A percentile compares a stretch with the other conserved stretches of the same genome.
phyloP scores from a whole-genome alignment of 92 coral and sea anemone species.

The Parazoanthus darwini region DNA sequence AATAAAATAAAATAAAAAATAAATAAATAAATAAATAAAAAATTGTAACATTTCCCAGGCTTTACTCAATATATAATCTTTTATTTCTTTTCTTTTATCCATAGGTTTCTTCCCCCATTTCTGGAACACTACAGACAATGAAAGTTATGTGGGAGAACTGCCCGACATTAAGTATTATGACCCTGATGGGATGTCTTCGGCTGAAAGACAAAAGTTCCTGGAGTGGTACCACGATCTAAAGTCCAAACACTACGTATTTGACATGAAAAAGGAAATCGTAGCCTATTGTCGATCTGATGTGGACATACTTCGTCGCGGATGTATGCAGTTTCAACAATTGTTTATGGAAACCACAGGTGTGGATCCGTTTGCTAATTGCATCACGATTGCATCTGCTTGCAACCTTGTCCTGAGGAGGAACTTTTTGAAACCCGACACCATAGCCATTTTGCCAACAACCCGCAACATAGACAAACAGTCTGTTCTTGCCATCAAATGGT shows the following conservation, averaged over 20 bases:
- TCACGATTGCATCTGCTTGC: constrained; percentile 62
- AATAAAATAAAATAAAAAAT: background rate
- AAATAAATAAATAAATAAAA: no score
- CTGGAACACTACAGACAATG: constrained; percentile 46
- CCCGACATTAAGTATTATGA: constrained; percentile 49
- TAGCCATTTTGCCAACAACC: constrained; percentile 57
- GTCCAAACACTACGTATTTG: constrained; percentile 31
- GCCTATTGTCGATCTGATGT: constrained; percentile 64
- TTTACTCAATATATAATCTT: no score
- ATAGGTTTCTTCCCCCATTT: constrained; percentile 53
- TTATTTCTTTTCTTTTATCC: background rate
- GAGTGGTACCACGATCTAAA: constrained; percentile 41
- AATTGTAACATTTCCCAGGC: no score
- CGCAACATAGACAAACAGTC: constrained; percentile 48
- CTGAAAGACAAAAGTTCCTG: constrained; percentile 26
- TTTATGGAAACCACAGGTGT: constrained; percentile 33
- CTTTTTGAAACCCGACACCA: constrained; percentile 42
- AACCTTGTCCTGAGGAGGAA: constrained; percentile 29
- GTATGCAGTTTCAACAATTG: constrained; percentile 45
- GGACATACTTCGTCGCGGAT: constrained; percentile 44
- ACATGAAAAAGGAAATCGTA: constrained; percentile 51
- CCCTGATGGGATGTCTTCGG: constrained; percentile 53
- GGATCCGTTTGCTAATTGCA: constrained; percentile 46
- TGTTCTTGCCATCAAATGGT: constrained; percentile 47
- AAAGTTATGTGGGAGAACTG: constrained; percentile 51